Base-by-base conservation (phyloP, 2,113 vertebrate genomes). In the Charina bottae region DNA sequence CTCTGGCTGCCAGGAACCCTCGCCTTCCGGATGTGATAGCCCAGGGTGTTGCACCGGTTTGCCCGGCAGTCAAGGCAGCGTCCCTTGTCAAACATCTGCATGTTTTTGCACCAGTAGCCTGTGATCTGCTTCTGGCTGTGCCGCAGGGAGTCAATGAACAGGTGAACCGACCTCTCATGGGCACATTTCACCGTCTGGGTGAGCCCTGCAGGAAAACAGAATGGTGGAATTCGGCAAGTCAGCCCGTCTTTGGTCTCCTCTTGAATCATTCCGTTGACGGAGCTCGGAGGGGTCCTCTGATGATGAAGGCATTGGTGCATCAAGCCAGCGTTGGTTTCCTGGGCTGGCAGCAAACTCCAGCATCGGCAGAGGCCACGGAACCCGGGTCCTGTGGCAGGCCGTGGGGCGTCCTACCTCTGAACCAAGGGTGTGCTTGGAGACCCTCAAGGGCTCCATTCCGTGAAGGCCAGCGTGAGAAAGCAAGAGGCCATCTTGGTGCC, bases 61-160 rank as follows among this genome's bases (percentile, higher is more conserved):
- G 97, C 98, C 21, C 93, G 96, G 87, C 99, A 99, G 97, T 96
- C 98, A 92, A 99, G 97, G 93, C 99, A 99, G 94, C 98, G 64
- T 0, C 99, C 99, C 94, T 97, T 98, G 94, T 98, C 96, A 93
- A 99, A 99, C 11, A 98, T 97, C 26, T 93, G 96, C 96, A 98
- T 97, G 96, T 98, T 96, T 0, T 94, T 98, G 97, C 99, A 99
- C 97, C 96, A 97, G 97, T 99, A 99, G 58, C 98, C 99, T 23
- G 55, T 97, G 95, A 97, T 99, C 95, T 98, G 98, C 97, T 97
- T 97, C 92, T 98, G 95, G 0, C 96, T 91, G 83, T 99, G 98
- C 78, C 98, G 96, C 90, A 99, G 87, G 0, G 99, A 99, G 97
- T 99, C 99, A 0, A 99, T 98, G 96, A 99, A 99, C 21, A 99